These are phyloP conservation scores for Drosophila orosa DNA, from an alignment of 1,140 invertebrate species.

Conservation along the genomic window DNA sequence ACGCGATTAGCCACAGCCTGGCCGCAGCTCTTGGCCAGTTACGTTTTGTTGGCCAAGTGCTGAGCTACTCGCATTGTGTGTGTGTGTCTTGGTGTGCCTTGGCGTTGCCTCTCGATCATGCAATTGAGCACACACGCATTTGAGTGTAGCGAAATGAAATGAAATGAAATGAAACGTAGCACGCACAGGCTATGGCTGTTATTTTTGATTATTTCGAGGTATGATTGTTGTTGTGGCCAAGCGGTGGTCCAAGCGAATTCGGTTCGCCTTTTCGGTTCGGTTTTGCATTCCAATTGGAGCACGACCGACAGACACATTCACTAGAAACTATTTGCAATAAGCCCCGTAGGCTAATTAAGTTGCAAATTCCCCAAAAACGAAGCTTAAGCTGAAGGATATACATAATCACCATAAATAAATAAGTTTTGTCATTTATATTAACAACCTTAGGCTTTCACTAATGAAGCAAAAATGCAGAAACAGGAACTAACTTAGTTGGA, in stretches of 20 bases:
- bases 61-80: not conserved
- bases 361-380: constrained; percentile 49
- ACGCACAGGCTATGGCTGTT: constrained; percentile 62
- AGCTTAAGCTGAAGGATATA: constrained; percentile 28
- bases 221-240: constrained; percentile 52
- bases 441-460: not conserved
- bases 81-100: constrained; percentile 4
- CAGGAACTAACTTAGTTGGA: too few relatives aligned
- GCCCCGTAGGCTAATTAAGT: constrained; percentile 65
- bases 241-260: constrained; percentile 70
- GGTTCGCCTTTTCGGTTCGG: constrained; percentile 69
- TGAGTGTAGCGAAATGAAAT: constrained; percentile 81
- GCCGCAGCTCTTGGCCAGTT: constrained; percentile 53
- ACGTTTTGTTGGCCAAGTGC: constrained; percentile 11
- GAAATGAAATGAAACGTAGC: constrained; percentile 81
- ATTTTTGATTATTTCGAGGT: constrained; percentile 26
- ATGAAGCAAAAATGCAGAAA: not conserved
- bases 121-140: constrained; percentile 80
- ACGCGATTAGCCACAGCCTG: constrained; percentile 79
- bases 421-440: not conserved
- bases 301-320: constrained; percentile 74
- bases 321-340: constrained; percentile 52
- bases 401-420: not conserved
- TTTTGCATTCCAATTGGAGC: constrained; percentile 81
- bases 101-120: constrained; percentile 68